Conservation (phyloP, 2,113 vertebrate genomes). For the Entomyzon cyanotis region DNA sequence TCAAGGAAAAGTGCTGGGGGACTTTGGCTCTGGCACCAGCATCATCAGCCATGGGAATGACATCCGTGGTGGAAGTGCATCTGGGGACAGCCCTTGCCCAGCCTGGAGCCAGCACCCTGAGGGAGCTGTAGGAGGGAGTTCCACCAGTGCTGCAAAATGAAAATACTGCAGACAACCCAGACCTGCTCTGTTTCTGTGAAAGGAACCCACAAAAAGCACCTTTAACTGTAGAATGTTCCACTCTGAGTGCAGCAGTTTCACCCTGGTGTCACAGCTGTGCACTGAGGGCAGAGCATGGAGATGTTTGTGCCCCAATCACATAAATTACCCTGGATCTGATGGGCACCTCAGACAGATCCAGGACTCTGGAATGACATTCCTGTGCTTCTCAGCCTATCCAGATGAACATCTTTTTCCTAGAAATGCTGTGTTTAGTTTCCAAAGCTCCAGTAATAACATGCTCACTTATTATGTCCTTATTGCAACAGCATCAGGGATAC, state of each 20-base stretch:
- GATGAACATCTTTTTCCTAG: not conserved
- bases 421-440: not conserved
- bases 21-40: fast-evolving
- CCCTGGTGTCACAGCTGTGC: fast-evolving
- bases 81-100: not conserved
- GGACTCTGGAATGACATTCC: not conserved
- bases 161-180: not conserved
- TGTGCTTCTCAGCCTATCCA: not conserved
- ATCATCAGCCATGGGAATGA: not conserved
- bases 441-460: fast-evolving
- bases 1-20: not conserved
- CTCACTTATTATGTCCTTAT: not conserved
- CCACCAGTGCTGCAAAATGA: fast-evolving
- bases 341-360: not conserved
- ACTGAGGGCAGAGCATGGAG: not conserved
- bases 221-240: constrained; percentile 1
- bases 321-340: not conserved
- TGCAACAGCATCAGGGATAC: not conserved
- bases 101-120: fast-evolving
- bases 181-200: not conserved
- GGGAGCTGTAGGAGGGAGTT: not conserved
- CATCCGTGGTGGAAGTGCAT: fast-evolving
- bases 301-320: not conserved
- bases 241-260: not conserved
- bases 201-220: not conserved